Evolutionary conservation across 2,797 vertebrate genomes (phyloP).

Genomic region (Poliocrania exsul): DNA sequence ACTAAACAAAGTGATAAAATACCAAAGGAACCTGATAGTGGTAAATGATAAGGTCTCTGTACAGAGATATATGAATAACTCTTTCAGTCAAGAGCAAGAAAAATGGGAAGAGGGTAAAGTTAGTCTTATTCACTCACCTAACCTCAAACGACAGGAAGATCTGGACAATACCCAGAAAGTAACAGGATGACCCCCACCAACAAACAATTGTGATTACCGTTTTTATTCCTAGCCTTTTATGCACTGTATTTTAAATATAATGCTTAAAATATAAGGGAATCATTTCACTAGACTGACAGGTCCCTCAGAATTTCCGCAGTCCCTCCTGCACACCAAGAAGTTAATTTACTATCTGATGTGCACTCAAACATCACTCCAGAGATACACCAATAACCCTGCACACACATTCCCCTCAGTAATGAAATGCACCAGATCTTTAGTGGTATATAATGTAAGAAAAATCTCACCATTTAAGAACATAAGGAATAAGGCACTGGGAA

Average conservation of each 20-base stretch:
- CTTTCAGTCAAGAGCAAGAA: neutral
- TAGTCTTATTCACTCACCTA: neutral
- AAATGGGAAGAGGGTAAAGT: neutral
- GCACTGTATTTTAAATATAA: neutral
- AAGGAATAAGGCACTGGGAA: neutral
- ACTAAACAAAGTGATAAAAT: neutral
- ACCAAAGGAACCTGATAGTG: neutral
- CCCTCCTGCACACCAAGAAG: neutral
- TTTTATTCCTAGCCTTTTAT: neutral
- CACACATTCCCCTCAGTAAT: neutral
- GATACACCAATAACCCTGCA: neutral
- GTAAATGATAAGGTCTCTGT: neutral
- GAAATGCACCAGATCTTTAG: neutral
- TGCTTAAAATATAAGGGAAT: neutral
- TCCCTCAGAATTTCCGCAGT: neutral
- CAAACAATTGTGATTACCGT: neutral
- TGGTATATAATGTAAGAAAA: neutral
- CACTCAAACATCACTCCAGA: neutral
- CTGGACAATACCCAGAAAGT: neutral
- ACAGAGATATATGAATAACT: neutral
- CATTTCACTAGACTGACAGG: neutral
- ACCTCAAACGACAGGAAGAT: neutral
- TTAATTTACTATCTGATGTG: neutral
- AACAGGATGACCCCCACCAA: neutral
- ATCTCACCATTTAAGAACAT: neutral